phyloP scores from a whole-genome alignment of 2,888 invertebrate species.

The Clepsis dumicolana region DNA sequence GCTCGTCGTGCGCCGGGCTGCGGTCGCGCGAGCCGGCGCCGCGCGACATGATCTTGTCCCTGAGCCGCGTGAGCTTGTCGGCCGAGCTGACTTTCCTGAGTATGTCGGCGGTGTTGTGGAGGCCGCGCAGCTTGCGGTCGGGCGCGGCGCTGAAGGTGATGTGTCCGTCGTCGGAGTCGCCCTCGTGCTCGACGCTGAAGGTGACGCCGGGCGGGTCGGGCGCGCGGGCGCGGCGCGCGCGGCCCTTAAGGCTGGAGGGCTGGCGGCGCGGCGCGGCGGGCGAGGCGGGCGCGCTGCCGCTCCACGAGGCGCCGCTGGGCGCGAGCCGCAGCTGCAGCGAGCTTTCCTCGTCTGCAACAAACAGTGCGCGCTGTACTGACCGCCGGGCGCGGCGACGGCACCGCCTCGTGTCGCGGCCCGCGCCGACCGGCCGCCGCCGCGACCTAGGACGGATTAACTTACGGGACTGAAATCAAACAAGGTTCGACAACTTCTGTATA shows the following conservation, averaged over 20 bases:
- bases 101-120: slow-evolving; percentile 72
- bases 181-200: slow-evolving; percentile 81
- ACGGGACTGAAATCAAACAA: slow-evolving; percentile 68
- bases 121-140: slow-evolving; percentile 68
- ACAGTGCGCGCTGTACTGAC: slow-evolving; percentile 46
- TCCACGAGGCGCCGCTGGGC: slow-evolving; percentile 52
- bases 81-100: slow-evolving; percentile 75
- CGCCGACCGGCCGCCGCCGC: slow-evolving; percentile 29
- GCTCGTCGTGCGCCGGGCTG: slow-evolving; percentile 68
- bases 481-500: slow-evolving; percentile 59
- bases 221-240: slow-evolving; percentile 64
- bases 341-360: slow-evolving; percentile 76
- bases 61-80: slow-evolving; percentile 71
- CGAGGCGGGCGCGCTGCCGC: slow-evolving; percentile 56
- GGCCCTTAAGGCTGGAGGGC: slow-evolving; percentile 67
- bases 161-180: slow-evolving; percentile 75
- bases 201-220: slow-evolving; percentile 74
- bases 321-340: slow-evolving; percentile 62
- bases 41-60: slow-evolving; percentile 72
- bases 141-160: slow-evolving; percentile 75
- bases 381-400: slow-evolving; percentile 32
- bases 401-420: slow-evolving; percentile 42
- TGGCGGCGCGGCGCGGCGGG: slow-evolving; percentile 61
- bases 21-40: slow-evolving; percentile 71
- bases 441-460: slow-evolving; percentile 45